Percentiles rank a stretch among this genome's conserved stretches.
phyloP scores from a whole-genome alignment of 2,113 vertebrate genomes.

The Tursiops truncatus region DNA sequence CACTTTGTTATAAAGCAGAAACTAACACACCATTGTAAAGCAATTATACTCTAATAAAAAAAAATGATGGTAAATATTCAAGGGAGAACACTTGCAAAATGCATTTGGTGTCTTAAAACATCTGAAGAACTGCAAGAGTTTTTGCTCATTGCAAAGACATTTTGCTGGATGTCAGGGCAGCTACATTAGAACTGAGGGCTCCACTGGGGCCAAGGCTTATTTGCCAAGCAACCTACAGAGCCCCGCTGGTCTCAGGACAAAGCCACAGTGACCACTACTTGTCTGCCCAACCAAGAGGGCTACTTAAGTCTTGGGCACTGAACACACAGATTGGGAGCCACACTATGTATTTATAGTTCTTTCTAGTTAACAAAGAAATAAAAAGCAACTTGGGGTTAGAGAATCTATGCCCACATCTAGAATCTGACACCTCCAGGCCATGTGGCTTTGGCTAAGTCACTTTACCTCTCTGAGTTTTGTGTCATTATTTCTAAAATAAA shows the following conservation, averaged over 20 bases:
- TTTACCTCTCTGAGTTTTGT: not conserved
- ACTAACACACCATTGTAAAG: too few species aligned
- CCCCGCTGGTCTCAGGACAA: not conserved
- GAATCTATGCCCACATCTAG: not conserved
- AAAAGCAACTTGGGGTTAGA: not conserved
- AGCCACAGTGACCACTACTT: not conserved
- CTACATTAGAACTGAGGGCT: not conserved
- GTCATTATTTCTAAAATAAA: constrained; percentile 31
- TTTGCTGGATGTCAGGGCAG: not conserved
- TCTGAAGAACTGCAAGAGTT: constrained; percentile 14
- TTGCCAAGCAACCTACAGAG: too few species aligned
- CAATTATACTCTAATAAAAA: too few species aligned
- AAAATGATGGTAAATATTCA: constrained; percentile 72
- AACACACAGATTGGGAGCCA: not conserved
- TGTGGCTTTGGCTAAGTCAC: not conserved
- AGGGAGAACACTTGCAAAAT: constrained; percentile 49
- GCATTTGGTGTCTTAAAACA: constrained; percentile 58
- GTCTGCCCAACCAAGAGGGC: not conserved
- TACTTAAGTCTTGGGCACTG: not conserved
- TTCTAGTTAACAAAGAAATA: not conserved
- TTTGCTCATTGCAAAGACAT: constrained; percentile 37
- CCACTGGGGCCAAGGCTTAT: too few species aligned
- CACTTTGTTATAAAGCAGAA: too few species aligned
- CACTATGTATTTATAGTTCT: not conserved
- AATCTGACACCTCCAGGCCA: not conserved